Percentiles rank a stretch among this genome's conserved stretches.
These are phyloP conservation scores for Aproaerema taeniolella DNA, from an alignment of 2,888 invertebrate species.

Conservation along the genomic window DNA sequence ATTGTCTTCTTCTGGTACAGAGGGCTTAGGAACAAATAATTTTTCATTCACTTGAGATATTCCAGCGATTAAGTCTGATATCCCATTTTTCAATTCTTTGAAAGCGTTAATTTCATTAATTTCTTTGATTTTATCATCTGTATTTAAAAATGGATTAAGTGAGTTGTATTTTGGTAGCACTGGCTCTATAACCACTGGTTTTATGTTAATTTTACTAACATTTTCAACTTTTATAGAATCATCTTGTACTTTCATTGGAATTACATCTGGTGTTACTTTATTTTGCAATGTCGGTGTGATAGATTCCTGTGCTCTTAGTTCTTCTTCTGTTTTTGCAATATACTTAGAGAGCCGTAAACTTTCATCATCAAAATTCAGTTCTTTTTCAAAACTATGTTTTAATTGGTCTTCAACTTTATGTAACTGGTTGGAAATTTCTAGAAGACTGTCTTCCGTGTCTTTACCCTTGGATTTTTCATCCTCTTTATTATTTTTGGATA, in stretches of 20 bases:
- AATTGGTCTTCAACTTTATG: constrained; percentile 69
- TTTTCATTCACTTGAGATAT: constrained; percentile 71
- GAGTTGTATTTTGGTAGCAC: constrained; percentile 39
- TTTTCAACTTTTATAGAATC: constrained; percentile 42
- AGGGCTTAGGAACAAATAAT: constrained; percentile 47
- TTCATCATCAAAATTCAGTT: constrained; percentile 58
- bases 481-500: constrained; percentile 15
- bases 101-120: constrained; percentile 68
- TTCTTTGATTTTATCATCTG: constrained; percentile 56
- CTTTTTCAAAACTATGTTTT: constrained; percentile 66
- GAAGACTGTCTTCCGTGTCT: constrained; percentile 70
- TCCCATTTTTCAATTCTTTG: constrained; percentile 69
- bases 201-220: no score
- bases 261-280: constrained; percentile 41
- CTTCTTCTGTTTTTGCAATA: constrained; percentile 39
- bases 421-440: constrained; percentile 67
- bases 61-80: constrained; percentile 69
- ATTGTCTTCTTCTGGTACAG: constrained; percentile 30
- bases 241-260: constrained; percentile 41
- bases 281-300: constrained; percentile 40
- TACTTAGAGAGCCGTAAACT: constrained; percentile 44
- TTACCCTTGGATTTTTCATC: constrained; percentile 46
- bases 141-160: constrained; percentile 58
- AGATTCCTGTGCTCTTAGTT: constrained; percentile 44
- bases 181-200: constrained; percentile 24